Evolutionary conservation across 1,140 invertebrate genomes (phyloP), one percentile per base, ranked within the genome.

Genomic region (Teleogryllus occipitalis): DNA sequence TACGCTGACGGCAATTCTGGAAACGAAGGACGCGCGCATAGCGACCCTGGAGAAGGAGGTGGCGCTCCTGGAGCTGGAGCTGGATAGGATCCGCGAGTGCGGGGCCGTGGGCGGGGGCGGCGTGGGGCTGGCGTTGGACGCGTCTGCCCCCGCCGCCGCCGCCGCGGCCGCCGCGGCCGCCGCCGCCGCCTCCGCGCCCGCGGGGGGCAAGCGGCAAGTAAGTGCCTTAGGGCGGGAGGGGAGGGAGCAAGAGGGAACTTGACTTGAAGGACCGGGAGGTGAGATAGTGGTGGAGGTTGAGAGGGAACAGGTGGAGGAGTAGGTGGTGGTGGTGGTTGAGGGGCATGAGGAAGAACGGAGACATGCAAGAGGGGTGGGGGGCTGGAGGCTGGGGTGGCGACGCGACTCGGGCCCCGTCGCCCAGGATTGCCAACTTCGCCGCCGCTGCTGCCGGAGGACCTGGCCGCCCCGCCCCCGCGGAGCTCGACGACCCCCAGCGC

Each of bases 1-100:
- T 81, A 81, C 82, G 15, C 81, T 81, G 82, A 82, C 79, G 79
- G 92, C 93, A 80, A 92, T 94, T 84, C 88, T 94, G 85, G 93
- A 94, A 87, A 94, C 92, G 76, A 94, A 96, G 90, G 94, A 95
- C 87, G 93, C 93, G 81, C 89, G 94, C 84, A 96, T 96, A 86
- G 90, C 92, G 82, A 94, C 92, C 77, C 88, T 97, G 86, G 94
- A 97, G 89, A 92, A 93, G 83, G 93, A 96, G 85, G 90, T 96
- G 80, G 89, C 89, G 79, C 86, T 93, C 83, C 89, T 95, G 83
- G 80, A 93, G 85, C 85, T 88, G 83, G 92, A 93, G 86, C 84
- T 93, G 84, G 89, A 91, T 83, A 88, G 91, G 82, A 86, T 91
- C 84, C 90, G 90, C 84, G 76, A 77, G 76, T 46, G 15, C 27